Evolutionary conservation across 2,113 vertebrate genomes (phyloP).

Genomic region (Pachypanchax playfairii): DNA sequence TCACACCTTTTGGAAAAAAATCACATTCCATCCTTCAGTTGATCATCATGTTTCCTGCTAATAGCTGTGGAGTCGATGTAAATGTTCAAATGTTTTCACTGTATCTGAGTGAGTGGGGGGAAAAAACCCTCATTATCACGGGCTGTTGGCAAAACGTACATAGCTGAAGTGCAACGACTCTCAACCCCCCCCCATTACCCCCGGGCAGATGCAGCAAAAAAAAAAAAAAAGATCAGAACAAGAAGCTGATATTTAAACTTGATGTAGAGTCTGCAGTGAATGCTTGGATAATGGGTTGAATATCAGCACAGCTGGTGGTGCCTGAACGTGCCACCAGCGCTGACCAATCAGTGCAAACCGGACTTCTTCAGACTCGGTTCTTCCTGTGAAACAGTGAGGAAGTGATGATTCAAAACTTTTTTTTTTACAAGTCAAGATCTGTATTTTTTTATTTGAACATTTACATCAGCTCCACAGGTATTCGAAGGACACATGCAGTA

Average conservation of each 20-base stretch:
- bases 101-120: conserved; percentile 15
- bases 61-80: no score
- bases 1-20: no score
- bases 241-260: not conserved
- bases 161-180: conserved; percentile 20
- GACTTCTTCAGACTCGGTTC: not conserved
- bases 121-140: conserved; percentile 49
- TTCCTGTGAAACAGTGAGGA: no score
- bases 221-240: conserved; percentile 9
- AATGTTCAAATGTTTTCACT: conserved; percentile 24
- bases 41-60: no score
- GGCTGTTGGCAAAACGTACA: conserved; percentile 34
- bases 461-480: no score
- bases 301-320: not conserved
- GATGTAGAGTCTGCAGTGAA: no score
- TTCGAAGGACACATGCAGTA: no score
- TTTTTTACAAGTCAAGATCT: no score
- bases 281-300: not conserved
- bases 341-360: not conserved
- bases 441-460: no score
- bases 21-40: no score
- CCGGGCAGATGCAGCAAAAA: conserved; percentile 3
- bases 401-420: no score
- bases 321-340: not conserved
- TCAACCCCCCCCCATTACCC: no score